phyloP scores from a whole-genome alignment of 1,140 invertebrate species.

The Hormaphis cornu region DNA sequence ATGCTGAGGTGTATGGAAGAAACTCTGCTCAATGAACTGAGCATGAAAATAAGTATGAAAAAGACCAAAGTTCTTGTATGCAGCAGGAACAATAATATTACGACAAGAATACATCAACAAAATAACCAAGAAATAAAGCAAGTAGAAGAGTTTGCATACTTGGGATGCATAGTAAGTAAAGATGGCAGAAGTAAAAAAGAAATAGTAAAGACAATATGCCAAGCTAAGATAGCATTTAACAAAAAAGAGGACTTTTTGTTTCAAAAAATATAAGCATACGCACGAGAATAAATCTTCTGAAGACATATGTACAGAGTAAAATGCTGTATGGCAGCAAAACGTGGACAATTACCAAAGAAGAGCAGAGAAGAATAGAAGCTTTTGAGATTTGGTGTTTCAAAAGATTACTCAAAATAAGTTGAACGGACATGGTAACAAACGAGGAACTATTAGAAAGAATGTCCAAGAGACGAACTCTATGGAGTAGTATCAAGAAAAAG shows the following conservation, averaged over 20 bases:
- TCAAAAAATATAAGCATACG: not conserved
- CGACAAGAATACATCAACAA: not conserved
- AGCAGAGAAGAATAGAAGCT: too few species aligned
- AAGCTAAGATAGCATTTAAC: too few species aligned
- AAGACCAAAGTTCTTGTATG: too few species aligned
- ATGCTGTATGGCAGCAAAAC: constrained; percentile 33
- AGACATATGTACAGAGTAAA: constrained; percentile 7
- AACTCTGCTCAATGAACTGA: constrained; percentile 23
- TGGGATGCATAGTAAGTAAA: too few species aligned
- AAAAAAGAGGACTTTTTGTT: not conserved
- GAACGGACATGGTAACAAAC: too few species aligned
- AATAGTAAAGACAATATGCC: too few species aligned
- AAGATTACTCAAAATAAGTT: too few species aligned
- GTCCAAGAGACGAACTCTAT: too few species aligned
- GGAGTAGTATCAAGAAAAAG: too few species aligned
- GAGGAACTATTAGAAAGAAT: too few species aligned
- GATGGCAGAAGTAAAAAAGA: constrained; percentile 24
- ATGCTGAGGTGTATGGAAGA: not conserved
- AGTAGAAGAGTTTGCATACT: constrained; percentile 4
- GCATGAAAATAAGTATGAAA: constrained; percentile 17
- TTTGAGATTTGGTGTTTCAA: too few species aligned
- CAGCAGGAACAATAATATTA: not conserved
- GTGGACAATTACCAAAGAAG: constrained; percentile 37
- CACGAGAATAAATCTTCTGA: not conserved
- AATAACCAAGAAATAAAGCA: not conserved